Conservation (phyloP, 2,888 invertebrate species). For the Eupithecia insigniata region DNA sequence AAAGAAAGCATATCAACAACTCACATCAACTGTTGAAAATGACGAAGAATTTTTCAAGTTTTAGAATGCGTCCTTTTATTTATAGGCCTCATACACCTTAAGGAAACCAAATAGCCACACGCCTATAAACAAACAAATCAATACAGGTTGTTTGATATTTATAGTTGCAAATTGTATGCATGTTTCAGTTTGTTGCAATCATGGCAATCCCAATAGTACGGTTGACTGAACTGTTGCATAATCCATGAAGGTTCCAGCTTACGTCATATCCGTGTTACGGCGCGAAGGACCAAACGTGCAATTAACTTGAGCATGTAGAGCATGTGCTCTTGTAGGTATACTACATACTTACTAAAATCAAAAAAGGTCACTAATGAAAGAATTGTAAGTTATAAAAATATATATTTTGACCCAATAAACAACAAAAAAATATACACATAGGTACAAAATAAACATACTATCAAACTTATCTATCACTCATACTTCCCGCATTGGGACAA, state of each 20-base stretch:
- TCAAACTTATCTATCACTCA: too few relatives aligned
- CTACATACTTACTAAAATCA: neutral
- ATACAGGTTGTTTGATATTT: slow-evolving; percentile 54
- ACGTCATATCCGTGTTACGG: slow-evolving; percentile 11
- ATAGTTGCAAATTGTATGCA: slow-evolving; percentile 69
- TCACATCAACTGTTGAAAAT: too few relatives aligned
- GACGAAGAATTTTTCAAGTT: neutral
- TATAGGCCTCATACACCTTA: neutral
- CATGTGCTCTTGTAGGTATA: neutral
- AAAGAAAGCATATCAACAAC: neutral
- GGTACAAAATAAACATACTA: too few relatives aligned
- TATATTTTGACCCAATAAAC: too few relatives aligned
- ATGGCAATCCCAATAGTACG: slow-evolving; percentile 60
- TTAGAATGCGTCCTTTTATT: neutral
- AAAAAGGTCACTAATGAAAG: too few relatives aligned
- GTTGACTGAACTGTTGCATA: slow-evolving; percentile 48
- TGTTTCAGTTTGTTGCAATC: slow-evolving; percentile 61
- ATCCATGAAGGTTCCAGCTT: slow-evolving; percentile 24
- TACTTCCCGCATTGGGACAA: too few relatives aligned
- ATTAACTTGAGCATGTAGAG: slow-evolving; percentile 2
- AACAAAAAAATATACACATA: too few relatives aligned
- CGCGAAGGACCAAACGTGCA: slow-evolving; percentile 1
- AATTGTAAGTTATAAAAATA: too few relatives aligned
- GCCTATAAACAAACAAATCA: slow-evolving; percentile 14
- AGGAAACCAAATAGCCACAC: slow-evolving; percentile 1